Evolutionary conservation across 2,888 invertebrate species (phyloP).

Genomic region (Chouioia cunea): DNA sequence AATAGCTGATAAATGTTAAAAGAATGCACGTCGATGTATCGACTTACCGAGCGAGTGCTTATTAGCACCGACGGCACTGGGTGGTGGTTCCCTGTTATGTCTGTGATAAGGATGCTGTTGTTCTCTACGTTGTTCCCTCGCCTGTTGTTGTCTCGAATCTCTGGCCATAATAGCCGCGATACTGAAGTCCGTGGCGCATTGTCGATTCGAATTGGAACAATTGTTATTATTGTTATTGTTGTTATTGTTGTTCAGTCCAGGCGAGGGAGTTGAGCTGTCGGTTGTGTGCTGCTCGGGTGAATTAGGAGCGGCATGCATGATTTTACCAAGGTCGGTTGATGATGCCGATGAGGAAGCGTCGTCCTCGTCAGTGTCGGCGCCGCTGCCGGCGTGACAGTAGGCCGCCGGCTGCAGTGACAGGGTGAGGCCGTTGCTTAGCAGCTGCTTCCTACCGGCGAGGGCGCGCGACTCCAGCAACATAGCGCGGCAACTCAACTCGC

Average conservation of each 20-base stretch:
- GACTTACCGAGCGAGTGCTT: slow-evolving; percentile 64
- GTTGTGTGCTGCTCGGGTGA: slow-evolving; percentile 38
- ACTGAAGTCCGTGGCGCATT: slow-evolving; percentile 91
- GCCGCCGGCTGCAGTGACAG: slow-evolving; percentile 65
- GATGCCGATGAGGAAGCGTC: slow-evolving; percentile 64
- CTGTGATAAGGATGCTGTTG: slow-evolving; percentile 69
- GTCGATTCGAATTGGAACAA: slow-evolving; percentile 72
- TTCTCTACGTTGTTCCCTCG: slow-evolving; percentile 70
- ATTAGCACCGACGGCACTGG: slow-evolving; percentile 63
- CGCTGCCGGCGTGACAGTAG: slow-evolving; percentile 54
- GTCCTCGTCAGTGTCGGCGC: slow-evolving; percentile 49
- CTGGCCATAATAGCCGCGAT: slow-evolving; percentile 87
- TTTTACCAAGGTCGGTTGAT: slow-evolving; percentile 49
- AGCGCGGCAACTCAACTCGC: slow-evolving; percentile 54
- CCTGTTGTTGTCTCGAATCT: slow-evolving; percentile 73
- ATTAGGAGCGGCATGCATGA: slow-evolving; percentile 55
- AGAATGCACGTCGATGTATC: slow-evolving; percentile 2
- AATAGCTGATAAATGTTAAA: no score
- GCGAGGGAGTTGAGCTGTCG: slow-evolving; percentile 69
- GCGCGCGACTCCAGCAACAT: slow-evolving; percentile 69
- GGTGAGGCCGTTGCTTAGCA: slow-evolving; percentile 65
- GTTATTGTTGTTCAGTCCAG: slow-evolving; percentile 59
- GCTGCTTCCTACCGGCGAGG: slow-evolving; percentile 65
- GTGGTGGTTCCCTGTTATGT: slow-evolving; percentile 67
- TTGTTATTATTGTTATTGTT: slow-evolving; percentile 64